Evolutionary conservation across 2,888 invertebrate species (phyloP).

Genomic region (Tuberolachnus salignus): DNA sequence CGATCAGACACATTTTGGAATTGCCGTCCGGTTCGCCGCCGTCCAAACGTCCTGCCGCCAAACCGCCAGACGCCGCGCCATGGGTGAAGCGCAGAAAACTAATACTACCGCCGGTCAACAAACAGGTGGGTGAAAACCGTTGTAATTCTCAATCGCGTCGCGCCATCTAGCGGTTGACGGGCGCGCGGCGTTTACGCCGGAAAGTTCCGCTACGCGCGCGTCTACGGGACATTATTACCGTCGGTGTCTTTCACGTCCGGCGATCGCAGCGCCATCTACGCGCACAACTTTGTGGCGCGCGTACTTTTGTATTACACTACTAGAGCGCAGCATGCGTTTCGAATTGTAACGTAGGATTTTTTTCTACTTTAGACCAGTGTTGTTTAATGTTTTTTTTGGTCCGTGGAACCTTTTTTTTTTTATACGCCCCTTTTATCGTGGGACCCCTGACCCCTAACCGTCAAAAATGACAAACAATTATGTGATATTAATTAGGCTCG

Average conservation of each 20-base stretch:
- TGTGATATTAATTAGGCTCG: too few species aligned
- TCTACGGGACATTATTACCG: background rate
- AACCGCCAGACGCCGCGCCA: conserved; percentile 34
- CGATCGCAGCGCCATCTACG: background rate
- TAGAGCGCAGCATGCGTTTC: conserved; percentile 26
- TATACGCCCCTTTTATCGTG: too few species aligned
- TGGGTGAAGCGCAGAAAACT: conserved; percentile 41
- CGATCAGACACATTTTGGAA: conserved; percentile 44
- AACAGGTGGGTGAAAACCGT: conserved; percentile 28
- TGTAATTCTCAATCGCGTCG: background rate
- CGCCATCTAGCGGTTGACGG: conserved; percentile 3
- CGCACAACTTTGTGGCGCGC: background rate
- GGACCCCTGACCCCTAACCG: too few species aligned
- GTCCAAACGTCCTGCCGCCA: conserved; percentile 47
- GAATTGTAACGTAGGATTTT: too few species aligned
- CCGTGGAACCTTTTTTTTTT: too few species aligned
- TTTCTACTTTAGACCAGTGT: too few species aligned
- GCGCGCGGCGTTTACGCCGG: too few species aligned
- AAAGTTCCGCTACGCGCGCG: too few species aligned
- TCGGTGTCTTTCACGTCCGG: background rate
- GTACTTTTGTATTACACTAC: background rate
- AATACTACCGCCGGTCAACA: conserved; percentile 41
- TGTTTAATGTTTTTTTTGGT: too few species aligned
- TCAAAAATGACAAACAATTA: too few species aligned
- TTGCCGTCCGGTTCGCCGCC: conserved; percentile 37